Conservation (phyloP, 1,140 invertebrate genomes). For the Aphelinus certus region DNA sequence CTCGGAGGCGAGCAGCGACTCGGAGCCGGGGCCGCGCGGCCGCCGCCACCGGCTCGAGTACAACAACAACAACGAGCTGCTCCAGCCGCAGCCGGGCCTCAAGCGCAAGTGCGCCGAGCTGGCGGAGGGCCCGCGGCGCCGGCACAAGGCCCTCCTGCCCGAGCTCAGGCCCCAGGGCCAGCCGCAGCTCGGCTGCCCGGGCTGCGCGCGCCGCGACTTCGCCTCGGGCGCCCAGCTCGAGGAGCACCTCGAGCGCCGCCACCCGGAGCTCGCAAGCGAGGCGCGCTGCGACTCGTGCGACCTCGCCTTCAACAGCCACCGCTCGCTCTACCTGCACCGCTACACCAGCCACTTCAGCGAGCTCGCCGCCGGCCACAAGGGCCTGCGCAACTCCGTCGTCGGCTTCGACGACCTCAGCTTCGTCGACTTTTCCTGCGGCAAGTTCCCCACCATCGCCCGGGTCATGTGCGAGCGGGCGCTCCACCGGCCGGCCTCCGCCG, state of each 20-base stretch:
- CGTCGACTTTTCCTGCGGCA: constrained; percentile 80
- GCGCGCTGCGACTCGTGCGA: constrained; percentile 78
- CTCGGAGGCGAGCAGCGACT: constrained; percentile 61
- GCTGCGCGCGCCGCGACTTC: constrained; percentile 73
- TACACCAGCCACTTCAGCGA: constrained; percentile 69
- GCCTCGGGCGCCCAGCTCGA: constrained; percentile 69
- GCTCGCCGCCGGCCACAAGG: constrained; percentile 8
- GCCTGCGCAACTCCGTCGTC: constrained; percentile 58
- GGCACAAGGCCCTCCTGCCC: constrained; percentile 51
- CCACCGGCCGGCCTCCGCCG: constrained; percentile 70
- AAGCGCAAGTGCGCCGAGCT: constrained; percentile 48
- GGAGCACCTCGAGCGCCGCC: constrained; percentile 76
- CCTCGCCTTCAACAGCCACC: constrained; percentile 75
- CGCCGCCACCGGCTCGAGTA: constrained; percentile 58
- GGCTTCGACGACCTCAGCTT: constrained; percentile 82
- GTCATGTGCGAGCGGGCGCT: constrained; percentile 76
- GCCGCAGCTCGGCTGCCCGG: constrained; percentile 61
- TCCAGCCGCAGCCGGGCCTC: constrained; percentile 48
- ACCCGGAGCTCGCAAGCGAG: constrained; percentile 68
- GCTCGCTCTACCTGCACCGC: constrained; percentile 75
- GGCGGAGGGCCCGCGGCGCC: constrained; percentile 32
- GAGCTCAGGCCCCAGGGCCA: constrained; percentile 38
- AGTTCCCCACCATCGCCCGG: constrained; percentile 81
- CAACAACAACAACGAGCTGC: constrained; percentile 50
- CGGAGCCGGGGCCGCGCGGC: constrained; percentile 59